Evolutionary conservation across 2,113 vertebrate genomes (phyloP).

Genomic region (Vanacampus margaritifer): DNA sequence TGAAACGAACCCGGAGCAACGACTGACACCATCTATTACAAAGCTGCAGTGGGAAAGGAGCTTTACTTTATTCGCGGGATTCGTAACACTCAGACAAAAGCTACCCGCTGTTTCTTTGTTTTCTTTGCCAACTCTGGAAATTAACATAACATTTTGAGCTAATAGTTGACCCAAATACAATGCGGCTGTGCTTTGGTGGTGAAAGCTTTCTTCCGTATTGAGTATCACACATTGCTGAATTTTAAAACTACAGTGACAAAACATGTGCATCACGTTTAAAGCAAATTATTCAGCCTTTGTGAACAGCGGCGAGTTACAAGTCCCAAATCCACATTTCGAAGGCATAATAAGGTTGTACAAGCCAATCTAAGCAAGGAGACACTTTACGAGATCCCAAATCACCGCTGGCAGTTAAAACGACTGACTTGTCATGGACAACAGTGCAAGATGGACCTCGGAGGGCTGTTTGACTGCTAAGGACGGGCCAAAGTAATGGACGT

Average conservation of each 20-base stretch:
- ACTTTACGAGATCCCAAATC: slow-evolving; percentile 28
- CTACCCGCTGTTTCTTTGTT: no score
- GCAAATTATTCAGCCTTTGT: neutral
- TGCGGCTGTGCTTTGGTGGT: no score
- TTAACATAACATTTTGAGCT: no score
- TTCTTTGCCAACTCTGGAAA: no score
- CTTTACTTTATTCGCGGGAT: slow-evolving; percentile 3
- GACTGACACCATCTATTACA: slow-evolving; percentile 38
- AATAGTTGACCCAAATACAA: no score
- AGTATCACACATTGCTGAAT: no score
- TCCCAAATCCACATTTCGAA: neutral
- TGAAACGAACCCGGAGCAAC: slow-evolving; percentile 38
- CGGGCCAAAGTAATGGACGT: slow-evolving; percentile 10
- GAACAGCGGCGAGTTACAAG: slow-evolving; percentile 5
- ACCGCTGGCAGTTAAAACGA: slow-evolving; percentile 23
- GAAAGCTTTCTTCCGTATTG: no score
- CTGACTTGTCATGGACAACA: slow-evolving; percentile 22
- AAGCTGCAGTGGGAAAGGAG: slow-evolving; percentile 17
- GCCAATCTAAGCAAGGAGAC: slow-evolving; percentile 1
- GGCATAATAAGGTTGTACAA: slow-evolving; percentile 6
- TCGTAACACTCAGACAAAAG: neutral
- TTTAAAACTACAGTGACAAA: no score
- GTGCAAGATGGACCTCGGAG: slow-evolving; percentile 4
- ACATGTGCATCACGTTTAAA: neutral
- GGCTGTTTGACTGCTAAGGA: slow-evolving; percentile 8